Base-by-base conservation (phyloP, 2,797 vertebrate species). In the Pipistrellus nathusii region DNA sequence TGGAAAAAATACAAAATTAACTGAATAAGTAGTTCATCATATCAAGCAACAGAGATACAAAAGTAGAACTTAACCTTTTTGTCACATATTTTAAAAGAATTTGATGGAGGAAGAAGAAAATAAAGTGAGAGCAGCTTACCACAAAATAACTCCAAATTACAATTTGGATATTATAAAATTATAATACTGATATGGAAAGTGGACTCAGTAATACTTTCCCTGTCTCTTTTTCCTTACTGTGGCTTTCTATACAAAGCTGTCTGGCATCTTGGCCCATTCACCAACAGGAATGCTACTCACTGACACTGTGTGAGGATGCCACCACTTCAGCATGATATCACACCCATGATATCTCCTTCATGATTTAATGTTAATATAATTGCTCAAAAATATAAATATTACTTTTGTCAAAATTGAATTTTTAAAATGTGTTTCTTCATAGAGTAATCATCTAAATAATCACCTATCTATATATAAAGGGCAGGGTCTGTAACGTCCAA, bases 101-200 rank as follows among this genome's bases (percentile, higher is more conserved):
- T 55, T 25, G 32, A 82, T 73, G 57, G 51, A 66, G 14, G 77
- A 73, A 59, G 14, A 64, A 78, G 64, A 86, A 32, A 78, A n/a
- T 78, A 75, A 80, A 59, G 9, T 13, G n/a, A 87, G 25, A 76
- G 35, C 73, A 88, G 6, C 8, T 83, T 76, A 53, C 55, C 32
- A 85, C 20, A 90, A 91, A 86, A 46, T 85, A 90, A 68, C 9
- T 82, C 35, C n/a, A 75, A 15, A 59, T 90, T 87, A 66, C 7
- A 90, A 96, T 92, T 82, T 91, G 82, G 20, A 6, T 51, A 59
- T 48, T 80, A 57, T 27, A 64, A 84, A 94, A 76, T 64, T 17
- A 9, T 71, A 68, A 35, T 8, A 38, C 13, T 35, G 57, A 46
- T 27, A 55, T 3, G 32, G n/a, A 35, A 84, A 91, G 59, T 9